Evolutionary conservation across 2,797 vertebrate genomes (phyloP).

Genomic region (Enteromius argenteus): DNA sequence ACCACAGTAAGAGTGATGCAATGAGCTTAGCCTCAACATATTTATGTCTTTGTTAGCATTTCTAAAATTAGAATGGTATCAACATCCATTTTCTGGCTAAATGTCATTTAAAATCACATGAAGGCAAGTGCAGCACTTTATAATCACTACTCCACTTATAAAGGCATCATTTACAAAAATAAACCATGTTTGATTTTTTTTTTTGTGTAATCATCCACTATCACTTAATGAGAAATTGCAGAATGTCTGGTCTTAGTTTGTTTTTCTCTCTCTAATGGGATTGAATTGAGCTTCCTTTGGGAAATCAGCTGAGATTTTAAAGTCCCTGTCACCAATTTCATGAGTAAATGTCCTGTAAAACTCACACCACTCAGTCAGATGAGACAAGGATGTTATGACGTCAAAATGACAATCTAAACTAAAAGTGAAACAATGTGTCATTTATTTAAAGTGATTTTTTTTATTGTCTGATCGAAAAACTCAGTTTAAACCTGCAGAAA

Average conservation of each 20-base stretch:
- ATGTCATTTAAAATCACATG: slow-evolving; percentile 49
- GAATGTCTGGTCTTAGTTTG: background rate
- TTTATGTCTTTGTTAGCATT: background rate
- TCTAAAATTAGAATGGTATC: slow-evolving; percentile 22
- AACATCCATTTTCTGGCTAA: slow-evolving; percentile 62
- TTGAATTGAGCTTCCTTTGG: slow-evolving; percentile 57
- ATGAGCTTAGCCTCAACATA: background rate
- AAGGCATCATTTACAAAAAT: background rate
- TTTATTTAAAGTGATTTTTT: background rate
- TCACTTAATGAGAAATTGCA: slow-evolving; percentile 13
- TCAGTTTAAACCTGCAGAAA: background rate
- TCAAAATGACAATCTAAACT: background rate
- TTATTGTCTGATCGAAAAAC: background rate
- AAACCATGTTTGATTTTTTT: background rate
- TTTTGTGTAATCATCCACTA: background rate
- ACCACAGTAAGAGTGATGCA: background rate
- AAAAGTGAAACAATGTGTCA: background rate
- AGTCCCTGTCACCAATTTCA: slow-evolving; percentile 51
- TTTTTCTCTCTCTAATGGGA: slow-evolving; percentile 57
- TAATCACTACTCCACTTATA: background rate
- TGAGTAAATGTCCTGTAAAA: background rate
- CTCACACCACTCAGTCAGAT: background rate
- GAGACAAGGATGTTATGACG: background rate
- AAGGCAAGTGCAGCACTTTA: background rate
- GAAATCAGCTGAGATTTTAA: slow-evolving; percentile 67